Conservation (phyloP, 1,140 invertebrate species). For the Drosophila leontia region DNA sequence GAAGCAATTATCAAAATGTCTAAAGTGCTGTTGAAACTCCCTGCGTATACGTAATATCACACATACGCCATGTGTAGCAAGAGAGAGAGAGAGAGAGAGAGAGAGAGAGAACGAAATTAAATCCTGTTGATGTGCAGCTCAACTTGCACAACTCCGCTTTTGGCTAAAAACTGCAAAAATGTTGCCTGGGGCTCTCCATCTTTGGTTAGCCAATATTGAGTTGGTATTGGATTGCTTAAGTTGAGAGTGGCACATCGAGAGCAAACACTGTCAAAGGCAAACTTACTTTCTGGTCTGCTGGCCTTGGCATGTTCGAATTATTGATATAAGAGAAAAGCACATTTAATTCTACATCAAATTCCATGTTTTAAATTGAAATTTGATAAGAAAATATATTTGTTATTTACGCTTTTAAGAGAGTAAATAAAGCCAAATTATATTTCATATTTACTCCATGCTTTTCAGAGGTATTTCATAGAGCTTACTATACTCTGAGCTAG, state of each 20-base stretch:
- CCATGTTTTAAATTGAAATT: background rate
- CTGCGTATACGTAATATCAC: constrained; percentile 49
- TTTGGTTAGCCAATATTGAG: constrained; percentile 51
- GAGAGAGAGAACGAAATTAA: constrained; percentile 10
- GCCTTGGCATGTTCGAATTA: constrained; percentile 41
- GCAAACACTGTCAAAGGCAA: constrained; percentile 14
- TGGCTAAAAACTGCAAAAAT: constrained; percentile 28
- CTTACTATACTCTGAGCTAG: background rate
- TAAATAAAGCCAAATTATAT: background rate
- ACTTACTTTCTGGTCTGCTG: constrained; percentile 24
- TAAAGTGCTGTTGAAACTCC: constrained; percentile 38
- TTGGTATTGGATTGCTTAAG: constrained; percentile 40
- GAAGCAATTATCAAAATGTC: constrained; percentile 53
- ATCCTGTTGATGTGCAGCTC: constrained; percentile 40
- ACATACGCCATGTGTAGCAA: constrained; percentile 26
- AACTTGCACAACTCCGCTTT: constrained; percentile 11
- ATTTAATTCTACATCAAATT: background rate
- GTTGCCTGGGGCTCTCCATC: background rate
- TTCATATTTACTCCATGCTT: background rate
- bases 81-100: background rate
- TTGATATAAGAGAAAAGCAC: constrained; percentile 9
- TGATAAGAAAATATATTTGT: background rate
- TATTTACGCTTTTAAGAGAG: background rate
- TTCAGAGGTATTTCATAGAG: background rate
- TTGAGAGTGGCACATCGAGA: constrained; percentile 13